phyloP scores from a whole-genome alignment of 2,888 invertebrate species.

The Pelosia muscerda region DNA sequence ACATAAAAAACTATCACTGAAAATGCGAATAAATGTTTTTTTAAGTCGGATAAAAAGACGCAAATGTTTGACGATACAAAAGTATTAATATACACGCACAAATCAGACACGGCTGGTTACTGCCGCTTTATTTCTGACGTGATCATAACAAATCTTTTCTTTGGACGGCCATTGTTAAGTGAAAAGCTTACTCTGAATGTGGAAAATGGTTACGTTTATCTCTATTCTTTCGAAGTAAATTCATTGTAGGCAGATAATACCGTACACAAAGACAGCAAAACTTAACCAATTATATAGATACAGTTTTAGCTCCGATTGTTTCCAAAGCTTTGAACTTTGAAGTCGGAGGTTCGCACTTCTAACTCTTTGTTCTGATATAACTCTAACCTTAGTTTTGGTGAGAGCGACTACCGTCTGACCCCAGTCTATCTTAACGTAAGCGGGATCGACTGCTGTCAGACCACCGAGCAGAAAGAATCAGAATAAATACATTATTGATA shows the following conservation, averaged over 20 bases:
- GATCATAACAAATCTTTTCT: conserved; percentile 9
- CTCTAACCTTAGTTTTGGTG: not conserved
- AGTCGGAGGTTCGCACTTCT: not conserved
- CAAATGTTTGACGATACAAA: conserved; percentile 10
- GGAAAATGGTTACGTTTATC: conserved; percentile 16
- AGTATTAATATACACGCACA: not conserved
- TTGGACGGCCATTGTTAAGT: conserved; percentile 7
- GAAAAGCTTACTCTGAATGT: conserved; percentile 1
- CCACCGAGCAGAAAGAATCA: no score
- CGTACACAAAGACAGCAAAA: conserved; percentile 12
- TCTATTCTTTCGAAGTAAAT: not conserved
- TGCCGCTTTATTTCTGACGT: conserved; percentile 10
- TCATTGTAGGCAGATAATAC: conserved; percentile 4
- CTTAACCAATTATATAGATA: conserved; percentile 2
- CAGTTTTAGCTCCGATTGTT: not conserved
- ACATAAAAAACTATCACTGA: no score
- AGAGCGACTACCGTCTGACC: not conserved
- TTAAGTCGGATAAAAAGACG: not conserved
- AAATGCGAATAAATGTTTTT: no score
- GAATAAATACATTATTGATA: no score
- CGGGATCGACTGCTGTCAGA: no score
- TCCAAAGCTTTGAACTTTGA: not conserved
- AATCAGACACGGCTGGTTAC: conserved; percentile 9
- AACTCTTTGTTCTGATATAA: not conserved
- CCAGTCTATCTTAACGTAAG: no score